Conservation (phyloP, 2,888 invertebrate species). For the Leucania comma region DNA sequence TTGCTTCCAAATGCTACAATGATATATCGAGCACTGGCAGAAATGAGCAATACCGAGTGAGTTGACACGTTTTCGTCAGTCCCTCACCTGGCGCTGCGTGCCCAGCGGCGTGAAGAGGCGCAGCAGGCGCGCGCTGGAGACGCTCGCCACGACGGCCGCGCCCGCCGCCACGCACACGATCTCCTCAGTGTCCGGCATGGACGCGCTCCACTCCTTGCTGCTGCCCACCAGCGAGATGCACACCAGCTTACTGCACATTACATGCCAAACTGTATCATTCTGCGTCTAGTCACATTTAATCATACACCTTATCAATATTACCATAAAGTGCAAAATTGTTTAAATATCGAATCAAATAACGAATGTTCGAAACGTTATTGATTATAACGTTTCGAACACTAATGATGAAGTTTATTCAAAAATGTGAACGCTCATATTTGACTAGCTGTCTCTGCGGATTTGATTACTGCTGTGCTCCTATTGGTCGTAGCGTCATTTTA, state of each 20-base stretch:
- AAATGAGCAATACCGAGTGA: too few species aligned
- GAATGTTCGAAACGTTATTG: neutral
- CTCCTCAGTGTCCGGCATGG: constrained; percentile 95
- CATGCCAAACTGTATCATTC: too few species aligned
- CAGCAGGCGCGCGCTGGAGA: constrained; percentile 94
- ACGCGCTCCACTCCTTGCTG: constrained; percentile 96
- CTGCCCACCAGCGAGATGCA: constrained; percentile 94
- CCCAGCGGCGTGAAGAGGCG: constrained; percentile 97
- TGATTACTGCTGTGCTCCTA: too few species aligned
- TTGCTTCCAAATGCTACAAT: neutral
- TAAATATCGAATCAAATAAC: neutral
- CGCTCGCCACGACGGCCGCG: constrained; percentile 94
- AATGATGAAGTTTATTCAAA: neutral
- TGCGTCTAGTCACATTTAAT: neutral
- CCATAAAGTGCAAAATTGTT: neutral
- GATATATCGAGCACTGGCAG: too few species aligned
- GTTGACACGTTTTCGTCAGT: neutral
- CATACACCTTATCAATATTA: neutral
- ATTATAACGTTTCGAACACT: neutral
- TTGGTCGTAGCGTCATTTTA: too few species aligned
- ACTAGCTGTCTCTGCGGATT: too few species aligned
- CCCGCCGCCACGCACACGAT: constrained; percentile 93
- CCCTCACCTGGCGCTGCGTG: constrained; percentile 93
- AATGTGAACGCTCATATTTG: too few species aligned
- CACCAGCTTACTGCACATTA: constrained; percentile 92